These are phyloP conservation scores for Drosophila setifemur DNA, from an alignment of 1,140 invertebrate genomes.

Conservation along the genomic window DNA sequence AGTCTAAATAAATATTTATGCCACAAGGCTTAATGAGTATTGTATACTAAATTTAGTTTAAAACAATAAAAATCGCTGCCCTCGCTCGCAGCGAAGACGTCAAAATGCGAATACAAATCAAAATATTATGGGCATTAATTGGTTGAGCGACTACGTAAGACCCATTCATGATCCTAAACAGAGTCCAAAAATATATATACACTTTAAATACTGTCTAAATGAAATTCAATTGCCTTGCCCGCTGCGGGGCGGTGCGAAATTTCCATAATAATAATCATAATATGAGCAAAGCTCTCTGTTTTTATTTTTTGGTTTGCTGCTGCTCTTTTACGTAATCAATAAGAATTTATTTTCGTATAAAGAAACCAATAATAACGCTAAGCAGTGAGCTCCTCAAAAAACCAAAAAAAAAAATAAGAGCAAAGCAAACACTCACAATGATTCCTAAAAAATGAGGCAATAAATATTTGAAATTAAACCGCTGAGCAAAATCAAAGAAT, in stretches of 20 bases:
- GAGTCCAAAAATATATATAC: constrained; percentile 18
- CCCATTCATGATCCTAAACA: constrained; percentile 51
- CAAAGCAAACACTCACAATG: background rate
- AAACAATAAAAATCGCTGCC: constrained; percentile 20
- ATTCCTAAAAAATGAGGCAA: constrained; percentile 38
- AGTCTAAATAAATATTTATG: constrained; percentile 44
- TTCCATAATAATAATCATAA: constrained; percentile 55
- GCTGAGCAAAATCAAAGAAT: constrained; percentile 40
- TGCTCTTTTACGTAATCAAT: constrained; percentile 53
- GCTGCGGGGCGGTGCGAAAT: constrained; percentile 23
- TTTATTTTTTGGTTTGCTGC: no score
- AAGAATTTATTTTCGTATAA: constrained; percentile 54
- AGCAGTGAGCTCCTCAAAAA: no score
- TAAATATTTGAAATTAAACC: constrained; percentile 54
- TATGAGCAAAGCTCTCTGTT: no score
- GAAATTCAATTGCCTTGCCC: constrained; percentile 15
- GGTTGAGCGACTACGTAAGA: constrained; percentile 30
- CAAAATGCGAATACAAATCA: constrained; percentile 47
- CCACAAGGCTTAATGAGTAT: constrained; percentile 43
- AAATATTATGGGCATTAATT: constrained; percentile 48
- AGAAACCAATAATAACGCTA: constrained; percentile 41
- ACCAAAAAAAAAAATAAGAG: no score
- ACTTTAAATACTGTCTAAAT: constrained; percentile 24
- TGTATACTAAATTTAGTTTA: constrained; percentile 53
- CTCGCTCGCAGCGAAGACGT: constrained; percentile 35